Percentiles rank a stretch among this genome's conserved stretches.
Evolutionary conservation across 2,888 invertebrate species (phyloP).

Genomic region (Synanthedon vespiformis): DNA sequence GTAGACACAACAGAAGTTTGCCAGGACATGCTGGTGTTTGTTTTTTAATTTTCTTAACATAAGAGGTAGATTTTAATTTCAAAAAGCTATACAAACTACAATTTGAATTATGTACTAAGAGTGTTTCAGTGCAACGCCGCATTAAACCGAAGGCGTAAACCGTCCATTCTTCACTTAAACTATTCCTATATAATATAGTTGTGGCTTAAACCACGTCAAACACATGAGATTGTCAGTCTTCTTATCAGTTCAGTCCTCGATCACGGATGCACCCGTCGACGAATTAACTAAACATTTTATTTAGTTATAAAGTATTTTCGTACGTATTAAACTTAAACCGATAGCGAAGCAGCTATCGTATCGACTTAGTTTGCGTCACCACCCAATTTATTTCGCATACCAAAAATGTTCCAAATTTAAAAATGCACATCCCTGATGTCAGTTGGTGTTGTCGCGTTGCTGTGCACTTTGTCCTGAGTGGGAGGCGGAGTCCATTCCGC

Average conservation of each 20-base stretch:
- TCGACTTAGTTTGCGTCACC: background rate
- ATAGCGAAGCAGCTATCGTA: conserved; percentile 6
- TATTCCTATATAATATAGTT: conserved; percentile 35
- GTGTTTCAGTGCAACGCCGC: conserved; percentile 29
- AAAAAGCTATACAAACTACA: conserved; percentile 46
- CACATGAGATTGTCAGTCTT: conserved; percentile 65
- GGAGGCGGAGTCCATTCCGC: conserved; percentile 60
- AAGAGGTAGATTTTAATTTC: conserved; percentile 69
- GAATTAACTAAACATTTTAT: conserved; percentile 31
- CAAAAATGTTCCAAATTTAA: conserved; percentile 35
- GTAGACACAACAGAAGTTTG: background rate
- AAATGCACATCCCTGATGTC: conserved; percentile 88
- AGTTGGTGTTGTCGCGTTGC: conserved; percentile 84
- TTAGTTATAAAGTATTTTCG: conserved; percentile 57
- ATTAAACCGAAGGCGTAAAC: conserved; percentile 13
- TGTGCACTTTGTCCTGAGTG: conserved; percentile 72
- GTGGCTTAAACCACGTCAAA: conserved; percentile 47
- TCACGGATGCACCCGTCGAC: conserved; percentile 49
- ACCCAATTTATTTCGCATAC: background rate
- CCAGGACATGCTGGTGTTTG: background rate
- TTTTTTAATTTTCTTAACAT: conserved; percentile 34
- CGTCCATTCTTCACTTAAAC: conserved; percentile 37
- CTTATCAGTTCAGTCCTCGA: conserved; percentile 66
- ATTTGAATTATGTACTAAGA: conserved; percentile 33
- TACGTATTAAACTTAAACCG: conserved; percentile 48